Conservation (phyloP, 2,888 invertebrate genomes). For the Crioceris asparagi region DNA sequence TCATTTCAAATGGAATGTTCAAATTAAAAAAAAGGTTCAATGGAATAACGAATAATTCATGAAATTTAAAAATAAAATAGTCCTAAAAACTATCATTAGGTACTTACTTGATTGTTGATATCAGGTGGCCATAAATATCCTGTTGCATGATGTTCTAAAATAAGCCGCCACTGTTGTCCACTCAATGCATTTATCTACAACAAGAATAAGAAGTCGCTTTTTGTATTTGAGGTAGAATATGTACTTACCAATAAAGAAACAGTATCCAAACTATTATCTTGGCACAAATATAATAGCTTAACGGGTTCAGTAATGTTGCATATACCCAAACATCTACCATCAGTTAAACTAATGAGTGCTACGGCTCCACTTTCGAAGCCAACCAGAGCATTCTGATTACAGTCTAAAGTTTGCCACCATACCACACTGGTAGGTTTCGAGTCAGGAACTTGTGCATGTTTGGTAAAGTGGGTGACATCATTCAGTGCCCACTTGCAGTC, state of each 20-base stretch:
- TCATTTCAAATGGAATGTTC: no score
- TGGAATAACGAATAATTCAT: no score
- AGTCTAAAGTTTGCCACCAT: conserved; percentile 70
- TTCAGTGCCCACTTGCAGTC: conserved; percentile 49
- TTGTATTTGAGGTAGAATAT: neutral
- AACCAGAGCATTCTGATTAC: conserved; percentile 57
- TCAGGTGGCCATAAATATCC: conserved; percentile 59
- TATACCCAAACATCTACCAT: conserved; percentile 54
- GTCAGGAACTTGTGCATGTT: conserved; percentile 31
- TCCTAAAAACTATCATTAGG: no score
- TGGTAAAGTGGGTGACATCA: conserved; percentile 45
- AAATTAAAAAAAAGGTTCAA: no score
- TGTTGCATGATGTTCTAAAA: conserved; percentile 66
- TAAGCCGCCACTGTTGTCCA: conserved; percentile 70
- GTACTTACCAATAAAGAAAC: conserved; percentile 52
- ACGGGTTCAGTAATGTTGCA: conserved; percentile 55
- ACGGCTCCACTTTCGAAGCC: conserved; percentile 56
- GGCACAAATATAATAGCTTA: conserved; percentile 54
- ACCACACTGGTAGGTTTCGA: conserved; percentile 50
- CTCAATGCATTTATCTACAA: conserved; percentile 37
- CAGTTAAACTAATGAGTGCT: conserved; percentile 56
- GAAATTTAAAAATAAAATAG: no score
- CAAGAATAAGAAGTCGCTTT: conserved; percentile 2
- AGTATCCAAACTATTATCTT: conserved; percentile 57
- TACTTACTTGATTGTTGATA: conserved; percentile 25